A percentile compares a stretch with the other conserved stretches of the same genome.
Evolutionary conservation across 2,888 invertebrate species (phyloP).

Genomic region (Bhutanitis thaidina): DNA sequence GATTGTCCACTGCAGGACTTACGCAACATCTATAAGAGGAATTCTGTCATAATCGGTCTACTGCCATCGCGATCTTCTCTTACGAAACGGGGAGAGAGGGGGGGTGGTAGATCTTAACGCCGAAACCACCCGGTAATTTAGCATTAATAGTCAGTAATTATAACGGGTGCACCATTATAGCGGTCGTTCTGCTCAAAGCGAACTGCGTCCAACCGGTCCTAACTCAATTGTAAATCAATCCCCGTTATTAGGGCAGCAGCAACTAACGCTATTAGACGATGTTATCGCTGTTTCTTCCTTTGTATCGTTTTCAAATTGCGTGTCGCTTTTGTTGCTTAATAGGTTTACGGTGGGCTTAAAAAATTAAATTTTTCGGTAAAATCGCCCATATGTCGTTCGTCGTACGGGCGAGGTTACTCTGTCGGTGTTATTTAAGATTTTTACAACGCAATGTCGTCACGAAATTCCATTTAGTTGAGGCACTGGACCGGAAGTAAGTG

Average conservation of each 20-base stretch:
- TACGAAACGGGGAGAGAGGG: no score
- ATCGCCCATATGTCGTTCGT: not conserved
- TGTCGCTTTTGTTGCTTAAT: constrained; percentile 6
- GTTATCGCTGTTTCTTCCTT: not conserved
- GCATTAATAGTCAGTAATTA: not conserved
- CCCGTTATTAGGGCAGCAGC: not conserved
- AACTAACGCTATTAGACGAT: not conserved
- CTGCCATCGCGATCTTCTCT: no score
- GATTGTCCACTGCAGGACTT: no score
- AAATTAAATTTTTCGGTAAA: not conserved
- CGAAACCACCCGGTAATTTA: no score
- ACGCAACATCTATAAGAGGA: no score
- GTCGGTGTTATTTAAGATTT: not conserved
- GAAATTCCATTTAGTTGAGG: constrained; percentile 10
- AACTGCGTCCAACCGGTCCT: not conserved
- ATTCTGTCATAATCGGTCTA: no score
- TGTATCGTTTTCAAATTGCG: constrained; percentile 8
- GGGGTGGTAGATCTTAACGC: no score
- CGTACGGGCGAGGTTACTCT: not conserved
- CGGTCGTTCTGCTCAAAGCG: no score
- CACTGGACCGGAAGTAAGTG: constrained; percentile 13
- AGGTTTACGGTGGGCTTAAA: not conserved
- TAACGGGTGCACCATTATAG: not conserved
- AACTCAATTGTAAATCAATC: not conserved
- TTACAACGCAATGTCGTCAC: not conserved